These are phyloP conservation scores for Cassiopea xamachana DNA, from an alignment of 30 jellyfish, hydroid and myxozoan species.

Conservation along the genomic window DNA sequence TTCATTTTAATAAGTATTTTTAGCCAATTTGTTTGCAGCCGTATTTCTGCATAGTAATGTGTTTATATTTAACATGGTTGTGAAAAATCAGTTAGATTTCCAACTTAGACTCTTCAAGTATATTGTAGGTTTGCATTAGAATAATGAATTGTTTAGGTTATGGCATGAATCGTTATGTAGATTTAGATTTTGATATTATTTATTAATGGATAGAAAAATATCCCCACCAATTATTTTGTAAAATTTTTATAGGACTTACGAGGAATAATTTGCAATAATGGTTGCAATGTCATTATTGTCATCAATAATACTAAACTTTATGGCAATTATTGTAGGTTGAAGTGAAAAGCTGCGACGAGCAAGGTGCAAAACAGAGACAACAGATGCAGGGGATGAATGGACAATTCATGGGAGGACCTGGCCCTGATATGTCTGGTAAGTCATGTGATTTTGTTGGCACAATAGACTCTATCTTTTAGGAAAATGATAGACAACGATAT, in stretches of 20 bases:
- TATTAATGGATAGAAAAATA: too few species aligned
- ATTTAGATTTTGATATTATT: too few species aligned
- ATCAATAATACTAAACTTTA: background rate
- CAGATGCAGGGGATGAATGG: constrained; percentile 70
- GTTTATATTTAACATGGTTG: background rate
- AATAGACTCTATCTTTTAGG: background rate
- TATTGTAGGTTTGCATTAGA: background rate
- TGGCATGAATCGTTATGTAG: too few species aligned
- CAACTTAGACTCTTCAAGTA: background rate
- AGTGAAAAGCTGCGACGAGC: constrained; percentile 74
- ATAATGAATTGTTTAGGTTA: too few species aligned
- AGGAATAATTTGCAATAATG: too few species aligned
- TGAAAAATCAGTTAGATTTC: background rate
- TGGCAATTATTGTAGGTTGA: constrained; percentile 45
- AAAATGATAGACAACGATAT: background rate
- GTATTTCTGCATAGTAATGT: background rate
- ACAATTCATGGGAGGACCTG: constrained; percentile 77
- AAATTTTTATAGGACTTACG: too few species aligned
- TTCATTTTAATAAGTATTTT: too few species aligned
- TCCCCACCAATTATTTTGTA: too few species aligned
- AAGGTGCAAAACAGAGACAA: constrained; percentile 30
- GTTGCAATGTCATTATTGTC: too few species aligned
- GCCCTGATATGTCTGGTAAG: constrained; percentile 50
- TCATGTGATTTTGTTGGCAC: background rate
- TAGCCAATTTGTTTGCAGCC: background rate